These are phyloP conservation scores for Caenorhabditis sp. DNA, from an alignment of 2,888 invertebrate species.

Conservation along the genomic window DNA sequence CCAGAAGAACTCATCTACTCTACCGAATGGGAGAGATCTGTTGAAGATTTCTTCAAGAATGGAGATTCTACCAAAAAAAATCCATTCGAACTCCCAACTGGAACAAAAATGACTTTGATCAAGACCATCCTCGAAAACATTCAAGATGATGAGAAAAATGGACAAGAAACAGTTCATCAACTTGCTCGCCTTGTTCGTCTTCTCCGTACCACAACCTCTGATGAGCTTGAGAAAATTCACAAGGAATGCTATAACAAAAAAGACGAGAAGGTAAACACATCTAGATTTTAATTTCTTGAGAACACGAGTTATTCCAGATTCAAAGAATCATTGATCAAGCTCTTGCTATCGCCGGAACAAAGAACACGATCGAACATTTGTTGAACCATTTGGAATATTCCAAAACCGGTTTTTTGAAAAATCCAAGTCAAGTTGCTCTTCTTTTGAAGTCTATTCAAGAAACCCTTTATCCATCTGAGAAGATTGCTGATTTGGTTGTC, in stretches of 20 bases:
- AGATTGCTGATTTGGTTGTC: slow-evolving; percentile 33
- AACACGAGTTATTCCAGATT: slow-evolving; percentile 18
- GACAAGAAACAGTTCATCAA: slow-evolving; percentile 37
- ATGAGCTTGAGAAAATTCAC: slow-evolving; percentile 54
- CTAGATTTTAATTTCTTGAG: slow-evolving; percentile 1
- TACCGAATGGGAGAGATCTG: slow-evolving; percentile 27
- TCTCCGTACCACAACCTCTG: slow-evolving; percentile 49
- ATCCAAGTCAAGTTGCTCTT: slow-evolving; percentile 30
- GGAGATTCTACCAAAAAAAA: slow-evolving; percentile 39
- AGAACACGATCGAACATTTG: slow-evolving; percentile 49
- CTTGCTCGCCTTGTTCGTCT: slow-evolving; percentile 57
- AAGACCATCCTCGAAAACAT: slow-evolving; percentile 33
- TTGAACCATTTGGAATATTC: no score
- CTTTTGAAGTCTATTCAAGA: slow-evolving; percentile 53
- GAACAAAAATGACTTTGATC: slow-evolving; percentile 38
- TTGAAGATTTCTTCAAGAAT: slow-evolving; percentile 53
- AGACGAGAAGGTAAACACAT: slow-evolving; percentile 17
- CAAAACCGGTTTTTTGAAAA: slow-evolving; percentile 22
- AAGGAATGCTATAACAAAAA: slow-evolving; percentile 23
- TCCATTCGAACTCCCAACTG: slow-evolving; percentile 31
- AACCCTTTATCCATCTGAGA: slow-evolving; percentile 41
- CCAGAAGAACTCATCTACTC: slow-evolving; percentile 43
- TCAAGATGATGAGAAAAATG: slow-evolving; percentile 37
- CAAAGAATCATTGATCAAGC: slow-evolving; percentile 48
- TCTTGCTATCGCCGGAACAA: slow-evolving; percentile 55